Evolutionary conservation across 2,888 invertebrate species (phyloP).

Genomic region (Cistogaster globosa): DNA sequence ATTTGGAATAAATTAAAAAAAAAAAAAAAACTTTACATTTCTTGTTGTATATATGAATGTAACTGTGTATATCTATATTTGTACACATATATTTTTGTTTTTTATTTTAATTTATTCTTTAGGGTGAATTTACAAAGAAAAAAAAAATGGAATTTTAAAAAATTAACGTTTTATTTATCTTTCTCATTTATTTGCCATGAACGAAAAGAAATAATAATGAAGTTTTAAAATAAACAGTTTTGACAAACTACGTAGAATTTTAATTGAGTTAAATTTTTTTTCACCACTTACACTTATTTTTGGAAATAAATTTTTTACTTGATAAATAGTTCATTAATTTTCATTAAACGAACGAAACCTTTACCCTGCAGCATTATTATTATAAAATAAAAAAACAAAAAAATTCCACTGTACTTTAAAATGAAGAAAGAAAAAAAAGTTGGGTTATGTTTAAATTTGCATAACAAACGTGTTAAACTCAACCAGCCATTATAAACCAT

Average conservation of each 20-base stretch:
- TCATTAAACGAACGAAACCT: no score
- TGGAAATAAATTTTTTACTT: no score
- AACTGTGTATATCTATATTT: no score
- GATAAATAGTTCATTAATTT: no score
- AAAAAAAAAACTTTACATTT: no score
- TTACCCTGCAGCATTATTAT: no score
- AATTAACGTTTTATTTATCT: neutral
- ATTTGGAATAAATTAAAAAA: no score
- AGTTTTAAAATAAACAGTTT: constrained; percentile 5
- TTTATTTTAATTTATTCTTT: neutral
- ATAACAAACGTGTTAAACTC: constrained; percentile 35
- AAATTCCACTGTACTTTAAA: neutral
- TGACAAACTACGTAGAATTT: constrained; percentile 10
- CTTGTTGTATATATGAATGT: neutral
- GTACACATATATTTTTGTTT: neutral
- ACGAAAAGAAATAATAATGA: constrained; percentile 15
- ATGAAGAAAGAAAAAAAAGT: neutral
- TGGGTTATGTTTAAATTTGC: constrained; percentile 5
- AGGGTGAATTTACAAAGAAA: neutral
- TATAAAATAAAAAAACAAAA: neutral
- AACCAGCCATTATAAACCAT: constrained; percentile 32
- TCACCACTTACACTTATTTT: neutral
- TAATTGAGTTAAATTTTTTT: neutral
- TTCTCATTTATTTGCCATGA: neutral
- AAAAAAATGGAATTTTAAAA: neutral